A percentile compares a stretch with the other conserved stretches of the same genome.
Conservation (phyloP, 2,113 vertebrate species). For the Sarotherodon lohbergeri region DNA sequence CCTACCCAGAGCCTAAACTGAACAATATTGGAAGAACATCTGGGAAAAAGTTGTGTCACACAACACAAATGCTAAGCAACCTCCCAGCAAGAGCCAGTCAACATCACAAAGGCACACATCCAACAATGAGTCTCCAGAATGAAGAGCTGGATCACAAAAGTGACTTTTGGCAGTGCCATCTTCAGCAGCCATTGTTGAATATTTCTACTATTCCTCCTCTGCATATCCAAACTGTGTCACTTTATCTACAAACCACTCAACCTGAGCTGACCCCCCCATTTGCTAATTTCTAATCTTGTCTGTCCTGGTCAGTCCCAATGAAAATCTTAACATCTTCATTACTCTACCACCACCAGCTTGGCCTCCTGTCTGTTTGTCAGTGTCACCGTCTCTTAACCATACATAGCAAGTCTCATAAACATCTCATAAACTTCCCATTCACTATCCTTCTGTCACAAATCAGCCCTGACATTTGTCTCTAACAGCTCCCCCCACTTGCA, state of each 20-base stretch:
- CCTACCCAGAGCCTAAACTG: no score
- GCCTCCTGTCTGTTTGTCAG: not conserved
- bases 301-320: not conserved
- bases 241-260: not conserved
- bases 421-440: not conserved
- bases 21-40: not conserved
- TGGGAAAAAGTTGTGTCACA: not conserved
- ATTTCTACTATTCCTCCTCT: not conserved
- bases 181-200: not conserved
- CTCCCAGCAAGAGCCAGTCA: not conserved
- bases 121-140: not conserved
- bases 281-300: fast-evolving
- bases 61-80: not conserved
- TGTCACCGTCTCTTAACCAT: not conserved
- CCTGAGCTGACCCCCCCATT: not conserved
- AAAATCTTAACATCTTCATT: not conserved
- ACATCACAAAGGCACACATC: not conserved
- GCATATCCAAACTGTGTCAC: not conserved
- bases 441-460: not conserved
- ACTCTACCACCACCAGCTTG: not conserved
- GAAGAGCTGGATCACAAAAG: not conserved
- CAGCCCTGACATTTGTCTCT: not conserved
- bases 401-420: not conserved
- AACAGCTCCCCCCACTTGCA: not conserved
- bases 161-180: no score